Base-by-base conservation (phyloP, 2,888 invertebrate species). In the Aleiodes leptofemur region DNA sequence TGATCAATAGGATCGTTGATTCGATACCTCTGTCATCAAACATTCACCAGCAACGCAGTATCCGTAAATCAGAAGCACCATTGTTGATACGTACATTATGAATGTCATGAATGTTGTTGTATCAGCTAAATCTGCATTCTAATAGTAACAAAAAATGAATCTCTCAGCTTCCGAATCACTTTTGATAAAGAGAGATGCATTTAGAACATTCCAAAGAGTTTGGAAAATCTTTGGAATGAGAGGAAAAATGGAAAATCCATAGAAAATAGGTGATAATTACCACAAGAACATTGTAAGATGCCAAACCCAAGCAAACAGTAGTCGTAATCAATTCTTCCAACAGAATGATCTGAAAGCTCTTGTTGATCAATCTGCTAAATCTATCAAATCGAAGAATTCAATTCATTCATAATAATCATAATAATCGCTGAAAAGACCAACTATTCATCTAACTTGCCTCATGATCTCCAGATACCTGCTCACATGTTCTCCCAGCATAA, bases 21-120 rank as follows among this genome's bases (percentile, higher is more conserved):
- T 14, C 14, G 1, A 14, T 55, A 78, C 78, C 69, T 77, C 78
- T 9, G 64, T 57, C 23, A 78, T 77, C 51, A 78, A 72, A 69
- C 75, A 78, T 76, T 78, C 75, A 8, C 78, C 77, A 34, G 78
- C 77, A 56, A 75, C 50, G 69, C 78, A 78, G 56, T 78, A 78
- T 48, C 77, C 78, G 13, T 77, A 77, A 31, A 77, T 77, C 61
- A 78, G 43, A 50, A 69, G 56, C n/a, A 78, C 56, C n/a, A 78
- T 70, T 7, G 77, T 76, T 7, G 29, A 61, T 5, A 70, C 72
- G 55, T 74, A 77, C 23, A 56, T 29, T 9, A 77, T 38, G 57
- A 72, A 78, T 51, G 78, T 71, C 31, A 78, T 31, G 43, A 77
- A 69, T 1, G 68, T 53, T 43, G 66, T 68, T 8, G 61, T 69